Conservation (phyloP, 2,797 vertebrate species). For the Danio choprae region DNA sequence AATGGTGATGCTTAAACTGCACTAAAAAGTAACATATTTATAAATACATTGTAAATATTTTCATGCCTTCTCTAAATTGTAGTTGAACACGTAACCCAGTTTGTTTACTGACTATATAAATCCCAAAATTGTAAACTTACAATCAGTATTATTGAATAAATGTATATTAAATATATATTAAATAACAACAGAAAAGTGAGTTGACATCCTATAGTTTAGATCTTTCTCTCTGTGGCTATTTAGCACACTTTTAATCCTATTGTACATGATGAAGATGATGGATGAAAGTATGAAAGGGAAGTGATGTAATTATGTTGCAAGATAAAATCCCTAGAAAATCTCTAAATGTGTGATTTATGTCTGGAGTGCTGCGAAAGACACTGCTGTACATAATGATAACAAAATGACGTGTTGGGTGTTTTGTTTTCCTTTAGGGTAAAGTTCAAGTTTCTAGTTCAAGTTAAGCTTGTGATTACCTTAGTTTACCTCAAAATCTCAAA, state of each 20-base stretch:
- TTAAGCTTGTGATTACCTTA: not conserved
- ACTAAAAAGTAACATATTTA: not conserved
- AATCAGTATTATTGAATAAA: not conserved
- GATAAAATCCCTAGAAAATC: not conserved
- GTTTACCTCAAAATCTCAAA: not conserved
- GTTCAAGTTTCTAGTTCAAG: too few species aligned
- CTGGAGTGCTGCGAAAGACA: not conserved
- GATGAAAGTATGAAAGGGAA: not conserved
- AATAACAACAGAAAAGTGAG: not conserved
- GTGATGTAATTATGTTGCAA: not conserved
- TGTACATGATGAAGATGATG: not conserved
- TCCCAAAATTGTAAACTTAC: not conserved
- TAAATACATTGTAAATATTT: too few species aligned
- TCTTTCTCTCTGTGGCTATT: not conserved
- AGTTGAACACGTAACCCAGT: not conserved
- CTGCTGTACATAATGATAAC: not conserved
- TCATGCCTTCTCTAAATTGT: not conserved
- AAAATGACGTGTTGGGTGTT: not conserved
- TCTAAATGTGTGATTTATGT: not conserved
- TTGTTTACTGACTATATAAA: not conserved
- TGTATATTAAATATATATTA: not conserved
- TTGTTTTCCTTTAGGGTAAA: not conserved
- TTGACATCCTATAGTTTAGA: not conserved
- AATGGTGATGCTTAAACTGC: slow-evolving; percentile 2
- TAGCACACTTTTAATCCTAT: not conserved